Conservation (phyloP, 2,797 vertebrate species). For the Darevskia nairensis region DNA sequence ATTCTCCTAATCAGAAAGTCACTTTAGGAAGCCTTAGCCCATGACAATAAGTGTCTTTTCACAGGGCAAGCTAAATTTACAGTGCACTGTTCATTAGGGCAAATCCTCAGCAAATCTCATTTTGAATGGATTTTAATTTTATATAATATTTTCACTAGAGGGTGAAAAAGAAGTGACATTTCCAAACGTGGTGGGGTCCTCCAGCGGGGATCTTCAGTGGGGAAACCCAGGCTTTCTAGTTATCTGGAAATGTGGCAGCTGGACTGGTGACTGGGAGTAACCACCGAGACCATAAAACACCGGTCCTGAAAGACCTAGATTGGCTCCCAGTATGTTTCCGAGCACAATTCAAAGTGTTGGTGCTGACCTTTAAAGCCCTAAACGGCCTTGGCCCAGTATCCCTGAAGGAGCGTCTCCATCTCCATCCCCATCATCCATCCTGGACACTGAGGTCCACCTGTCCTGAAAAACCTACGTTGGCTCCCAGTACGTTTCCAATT, state of each 20-base stretch:
- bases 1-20: slow-evolving; percentile 82
- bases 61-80: slow-evolving; percentile 71
- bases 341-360: too few relatives aligned
- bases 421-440: not conserved
- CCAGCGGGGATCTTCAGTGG: not conserved
- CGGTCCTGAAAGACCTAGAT: too few relatives aligned
- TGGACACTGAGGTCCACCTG: too few relatives aligned
- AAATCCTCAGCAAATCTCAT: not conserved
- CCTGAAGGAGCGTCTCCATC: too few relatives aligned
- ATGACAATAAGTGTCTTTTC: slow-evolving; percentile 73
- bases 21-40: slow-evolving; percentile 71
- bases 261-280: too few relatives aligned
- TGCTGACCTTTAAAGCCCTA: too few relatives aligned
- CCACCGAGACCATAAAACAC: too few relatives aligned
- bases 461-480: too few relatives aligned
- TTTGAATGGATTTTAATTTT: not conserved
- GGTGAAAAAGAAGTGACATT: slow-evolving; percentile 58
- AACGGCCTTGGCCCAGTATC: too few relatives aligned
- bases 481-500: too few relatives aligned
- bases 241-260: too few relatives aligned
- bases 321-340: too few relatives aligned
- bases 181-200: slow-evolving; percentile 51
- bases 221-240: not conserved
- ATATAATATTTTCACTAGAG: slow-evolving; percentile 27
- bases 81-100: slow-evolving; percentile 48